Conservation (phyloP, 2,797 vertebrate species). For the Sternotherus odoratus region DNA sequence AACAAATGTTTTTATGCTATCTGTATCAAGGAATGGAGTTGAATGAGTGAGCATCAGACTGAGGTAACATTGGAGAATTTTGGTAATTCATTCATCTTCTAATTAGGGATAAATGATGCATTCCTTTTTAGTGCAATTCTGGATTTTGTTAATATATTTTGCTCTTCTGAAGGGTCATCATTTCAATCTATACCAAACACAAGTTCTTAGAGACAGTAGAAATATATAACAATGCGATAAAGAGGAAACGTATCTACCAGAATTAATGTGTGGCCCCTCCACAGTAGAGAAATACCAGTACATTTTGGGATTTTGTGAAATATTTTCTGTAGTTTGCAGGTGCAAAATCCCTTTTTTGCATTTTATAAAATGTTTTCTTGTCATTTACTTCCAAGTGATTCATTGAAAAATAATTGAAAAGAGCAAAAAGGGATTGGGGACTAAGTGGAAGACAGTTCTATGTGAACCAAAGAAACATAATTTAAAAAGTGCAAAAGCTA, state of each 20-base stretch:
- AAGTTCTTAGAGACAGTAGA: background rate
- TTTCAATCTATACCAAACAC: background rate
- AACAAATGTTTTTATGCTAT: background rate
- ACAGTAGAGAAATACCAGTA: constrained; percentile 35
- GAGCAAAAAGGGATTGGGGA: constrained; percentile 34
- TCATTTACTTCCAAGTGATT: constrained; percentile 43
- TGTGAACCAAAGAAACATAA: background rate
- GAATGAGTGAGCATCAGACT: background rate
- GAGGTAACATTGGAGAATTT: background rate
- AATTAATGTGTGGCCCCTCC: background rate
- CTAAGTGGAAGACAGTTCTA: constrained; percentile 40
- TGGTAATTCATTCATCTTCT: background rate
- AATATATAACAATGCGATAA: background rate
- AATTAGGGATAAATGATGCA: background rate
- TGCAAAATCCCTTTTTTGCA: background rate
- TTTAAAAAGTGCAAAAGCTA: background rate
- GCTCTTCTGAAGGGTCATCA: background rate
- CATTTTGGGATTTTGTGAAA: constrained; percentile 24
- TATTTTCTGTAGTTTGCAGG: background rate
- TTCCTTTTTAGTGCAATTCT: background rate
- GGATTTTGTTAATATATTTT: background rate
- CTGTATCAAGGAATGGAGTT: background rate
- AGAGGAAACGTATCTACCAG: background rate
- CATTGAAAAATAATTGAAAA: constrained; percentile 30
- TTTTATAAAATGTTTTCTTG: background rate